Evolutionary conservation across 2,113 vertebrate species (phyloP).

Genomic region (Chamaetylas fuelleborni): DNA sequence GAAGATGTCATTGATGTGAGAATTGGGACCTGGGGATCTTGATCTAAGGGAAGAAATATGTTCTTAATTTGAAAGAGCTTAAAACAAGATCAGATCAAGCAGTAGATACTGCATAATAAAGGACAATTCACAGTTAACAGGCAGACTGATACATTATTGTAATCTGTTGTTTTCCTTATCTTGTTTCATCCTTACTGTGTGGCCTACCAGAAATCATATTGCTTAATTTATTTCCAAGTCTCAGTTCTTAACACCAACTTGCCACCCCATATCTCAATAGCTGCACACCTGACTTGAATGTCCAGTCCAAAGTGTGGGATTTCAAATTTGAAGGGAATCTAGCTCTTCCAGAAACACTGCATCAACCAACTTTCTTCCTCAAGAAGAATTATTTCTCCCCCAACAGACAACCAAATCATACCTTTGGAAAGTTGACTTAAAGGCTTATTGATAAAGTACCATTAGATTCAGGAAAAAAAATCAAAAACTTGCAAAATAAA

Average conservation of each 20-base stretch:
- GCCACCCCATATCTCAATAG: not conserved
- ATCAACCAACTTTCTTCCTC: not conserved
- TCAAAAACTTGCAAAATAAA: not conserved
- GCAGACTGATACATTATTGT: not conserved
- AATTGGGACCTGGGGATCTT: not conserved
- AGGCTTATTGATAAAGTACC: not conserved
- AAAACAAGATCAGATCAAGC: not conserved
- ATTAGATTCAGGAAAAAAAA: rapidly evolving
- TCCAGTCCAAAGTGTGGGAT: not conserved
- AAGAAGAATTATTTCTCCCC: not conserved
- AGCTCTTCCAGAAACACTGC: not conserved
- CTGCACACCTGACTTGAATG: not conserved
- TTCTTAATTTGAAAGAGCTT: not conserved
- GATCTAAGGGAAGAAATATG: not conserved
- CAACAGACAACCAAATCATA: not conserved
- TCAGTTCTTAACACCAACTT: rapidly evolving
- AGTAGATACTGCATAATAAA: not conserved
- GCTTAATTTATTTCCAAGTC: not conserved
- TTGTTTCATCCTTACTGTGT: not conserved
- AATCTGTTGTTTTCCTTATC: not conserved
- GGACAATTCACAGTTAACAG: not conserved
- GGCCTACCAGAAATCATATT: not conserved
- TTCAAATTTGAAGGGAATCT: not conserved
- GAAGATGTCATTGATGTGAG: not conserved
- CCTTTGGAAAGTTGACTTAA: not conserved